Evolutionary conservation across 2,888 invertebrate genomes (phyloP).

Genomic region (Harmothoe impar): DNA sequence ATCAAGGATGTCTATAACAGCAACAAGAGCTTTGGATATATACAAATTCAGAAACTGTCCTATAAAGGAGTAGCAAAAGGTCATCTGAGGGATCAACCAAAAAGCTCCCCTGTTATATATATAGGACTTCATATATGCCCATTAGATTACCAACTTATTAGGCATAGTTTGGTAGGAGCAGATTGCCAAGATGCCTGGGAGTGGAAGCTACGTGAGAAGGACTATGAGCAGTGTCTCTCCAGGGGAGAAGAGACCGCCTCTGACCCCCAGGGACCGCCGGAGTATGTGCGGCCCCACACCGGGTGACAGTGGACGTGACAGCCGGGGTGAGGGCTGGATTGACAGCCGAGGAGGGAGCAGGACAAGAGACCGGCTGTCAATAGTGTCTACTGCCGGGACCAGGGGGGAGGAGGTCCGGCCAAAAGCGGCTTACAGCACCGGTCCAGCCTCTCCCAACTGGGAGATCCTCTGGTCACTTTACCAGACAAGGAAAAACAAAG

Average conservation of each 20-base stretch:
- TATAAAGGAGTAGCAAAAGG: too few relatives aligned
- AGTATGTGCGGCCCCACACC: background rate
- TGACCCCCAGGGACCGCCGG: slow-evolving; percentile 18
- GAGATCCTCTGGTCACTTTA: slow-evolving; percentile 46
- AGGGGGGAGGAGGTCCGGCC: background rate
- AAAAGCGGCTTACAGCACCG: background rate
- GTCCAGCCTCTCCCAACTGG: slow-evolving; percentile 46
- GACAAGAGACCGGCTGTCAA: slow-evolving; percentile 18
- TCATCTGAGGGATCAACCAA: too few relatives aligned
- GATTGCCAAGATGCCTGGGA: slow-evolving; percentile 7
- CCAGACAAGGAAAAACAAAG: slow-evolving; percentile 3
- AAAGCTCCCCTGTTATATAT: too few relatives aligned
- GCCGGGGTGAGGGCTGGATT: background rate
- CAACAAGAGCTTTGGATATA: too few relatives aligned
- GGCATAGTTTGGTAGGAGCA: background rate
- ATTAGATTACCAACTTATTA: too few relatives aligned
- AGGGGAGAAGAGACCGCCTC: background rate
- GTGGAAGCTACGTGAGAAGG: slow-evolving; percentile 8
- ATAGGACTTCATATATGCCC: too few relatives aligned
- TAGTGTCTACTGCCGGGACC: background rate
- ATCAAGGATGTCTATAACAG: too few relatives aligned
- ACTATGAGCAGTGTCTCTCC: slow-evolving; percentile 38
- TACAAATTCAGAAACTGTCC: too few relatives aligned
- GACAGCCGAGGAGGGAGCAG: background rate
- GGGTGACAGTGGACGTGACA: background rate